These are phyloP conservation scores for Hipposideros larvatus DNA, from an alignment of 2,797 vertebrate genomes.

Conservation along the genomic window DNA sequence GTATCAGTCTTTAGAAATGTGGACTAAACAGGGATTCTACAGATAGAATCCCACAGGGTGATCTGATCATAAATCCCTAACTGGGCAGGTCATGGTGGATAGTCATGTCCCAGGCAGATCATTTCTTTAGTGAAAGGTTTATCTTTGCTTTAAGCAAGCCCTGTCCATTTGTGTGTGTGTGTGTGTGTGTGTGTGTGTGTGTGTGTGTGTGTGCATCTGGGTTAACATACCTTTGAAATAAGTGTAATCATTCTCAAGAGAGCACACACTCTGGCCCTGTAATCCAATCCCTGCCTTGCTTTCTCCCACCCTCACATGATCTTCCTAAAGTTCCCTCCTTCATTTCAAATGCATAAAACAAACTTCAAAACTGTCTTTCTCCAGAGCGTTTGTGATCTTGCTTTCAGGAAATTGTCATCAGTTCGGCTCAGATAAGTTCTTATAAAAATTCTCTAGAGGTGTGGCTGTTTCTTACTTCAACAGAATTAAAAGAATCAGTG, in stretches of 20 bases:
- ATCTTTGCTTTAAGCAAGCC: not conserved
- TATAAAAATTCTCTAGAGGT: not conserved
- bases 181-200: not conserved
- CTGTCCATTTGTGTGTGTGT: not conserved
- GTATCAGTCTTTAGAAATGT: not conserved
- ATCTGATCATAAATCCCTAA: not conserved
- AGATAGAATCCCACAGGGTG: not conserved
- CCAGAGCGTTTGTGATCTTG: not conserved
- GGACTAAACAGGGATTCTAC: not conserved
- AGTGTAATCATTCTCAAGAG: no score
- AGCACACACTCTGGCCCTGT: not conserved
- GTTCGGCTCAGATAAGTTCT: not conserved
- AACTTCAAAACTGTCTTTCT: not conserved
- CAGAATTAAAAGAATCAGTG: constrained; percentile 11
- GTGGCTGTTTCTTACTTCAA: not conserved
- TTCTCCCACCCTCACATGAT: not conserved
- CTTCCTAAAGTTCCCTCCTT: not conserved
- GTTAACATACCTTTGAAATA: not conserved
- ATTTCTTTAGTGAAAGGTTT: not conserved
- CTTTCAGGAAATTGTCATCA: not conserved
- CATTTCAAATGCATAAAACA: not conserved
- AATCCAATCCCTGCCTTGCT: not conserved
- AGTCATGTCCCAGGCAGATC: not conserved
- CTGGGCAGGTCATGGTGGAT: not conserved
- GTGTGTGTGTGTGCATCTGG: not conserved